Percentiles rank a stretch among this genome's conserved stretches.
Conservation (phyloP, 2,888 invertebrate species). For the Coremacera marginata region DNA sequence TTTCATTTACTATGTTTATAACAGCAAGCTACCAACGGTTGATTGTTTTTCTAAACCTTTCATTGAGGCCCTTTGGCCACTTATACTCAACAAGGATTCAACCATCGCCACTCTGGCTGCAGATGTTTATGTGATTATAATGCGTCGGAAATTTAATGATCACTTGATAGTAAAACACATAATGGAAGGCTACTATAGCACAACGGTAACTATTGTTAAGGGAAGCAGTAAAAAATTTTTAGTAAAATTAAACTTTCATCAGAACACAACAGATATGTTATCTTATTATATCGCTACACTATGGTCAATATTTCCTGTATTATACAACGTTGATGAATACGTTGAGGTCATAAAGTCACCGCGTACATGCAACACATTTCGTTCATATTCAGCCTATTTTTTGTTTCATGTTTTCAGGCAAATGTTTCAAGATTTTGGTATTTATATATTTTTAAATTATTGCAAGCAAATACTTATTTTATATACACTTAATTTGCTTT, state of each 20-base stretch:
- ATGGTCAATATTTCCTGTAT: constrained; percentile 30
- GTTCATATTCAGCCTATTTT: constrained; percentile 42
- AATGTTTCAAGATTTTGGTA: constrained; percentile 36
- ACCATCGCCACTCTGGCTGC: constrained; percentile 35
- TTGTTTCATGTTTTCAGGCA: constrained; percentile 38
- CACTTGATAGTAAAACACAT: constrained; percentile 45
- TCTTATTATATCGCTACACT: constrained; percentile 32
- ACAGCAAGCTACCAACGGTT: constrained; percentile 41
- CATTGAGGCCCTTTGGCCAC: constrained; percentile 41
- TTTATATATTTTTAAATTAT: constrained; percentile 15
- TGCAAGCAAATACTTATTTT: constrained; percentile 7
- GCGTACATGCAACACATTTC: constrained; percentile 21
- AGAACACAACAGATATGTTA: constrained; percentile 6
- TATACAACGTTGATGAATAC: constrained; percentile 37
- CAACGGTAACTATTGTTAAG: constrained; percentile 35
- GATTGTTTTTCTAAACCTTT: constrained; percentile 46
- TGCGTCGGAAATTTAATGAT: constrained; percentile 42
- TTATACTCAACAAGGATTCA: constrained; percentile 32
- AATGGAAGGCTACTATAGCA: constrained; percentile 41
- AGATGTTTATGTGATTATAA: constrained; percentile 44
- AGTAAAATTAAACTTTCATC: neutral
- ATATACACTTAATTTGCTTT: neutral
- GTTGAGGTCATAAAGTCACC: neutral
- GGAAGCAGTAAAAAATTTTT: neutral
- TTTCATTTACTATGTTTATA: neutral